phyloP scores from a whole-genome alignment of 1,140 invertebrate genomes.

The Polypedilum pembai region DNA sequence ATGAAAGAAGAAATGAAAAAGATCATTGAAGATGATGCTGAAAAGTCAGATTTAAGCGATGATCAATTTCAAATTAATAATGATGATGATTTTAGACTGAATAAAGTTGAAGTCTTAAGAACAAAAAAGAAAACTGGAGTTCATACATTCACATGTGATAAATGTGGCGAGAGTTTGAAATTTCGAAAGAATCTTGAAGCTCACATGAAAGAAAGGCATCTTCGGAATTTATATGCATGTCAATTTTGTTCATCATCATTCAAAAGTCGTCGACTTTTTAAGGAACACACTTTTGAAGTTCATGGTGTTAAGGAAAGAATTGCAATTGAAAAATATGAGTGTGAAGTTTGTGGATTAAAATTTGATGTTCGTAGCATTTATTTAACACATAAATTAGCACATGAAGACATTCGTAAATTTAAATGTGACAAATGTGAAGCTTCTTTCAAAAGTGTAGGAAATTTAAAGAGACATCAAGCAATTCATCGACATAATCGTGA shows the following conservation, averaged over 20 bases:
- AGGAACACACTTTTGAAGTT: not conserved
- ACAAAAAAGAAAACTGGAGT: not conserved
- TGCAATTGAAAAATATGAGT: not conserved
- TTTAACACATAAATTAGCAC: not conserved
- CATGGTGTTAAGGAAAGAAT: not conserved
- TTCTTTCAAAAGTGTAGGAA: not conserved
- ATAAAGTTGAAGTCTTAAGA: not conserved
- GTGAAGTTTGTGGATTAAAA: not conserved
- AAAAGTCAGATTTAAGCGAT: not conserved
- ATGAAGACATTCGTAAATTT: not conserved
- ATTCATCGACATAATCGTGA: not conserved
- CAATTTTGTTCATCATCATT: not conserved
- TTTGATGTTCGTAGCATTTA: not conserved
- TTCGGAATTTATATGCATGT: not conserved
- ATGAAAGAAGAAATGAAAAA: not conserved
- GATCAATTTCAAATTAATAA: not conserved
- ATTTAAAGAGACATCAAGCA: not conserved
- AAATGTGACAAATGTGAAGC: not conserved
- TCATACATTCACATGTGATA: not conserved
- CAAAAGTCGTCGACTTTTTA: not conserved
- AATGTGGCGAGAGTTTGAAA: not conserved
- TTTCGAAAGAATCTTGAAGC: not conserved
- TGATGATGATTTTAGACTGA: not conserved
- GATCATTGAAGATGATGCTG: not conserved
- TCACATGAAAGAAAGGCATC: not conserved